Conservation (phyloP, 2,888 invertebrate genomes). For the Phoenoteleia sp. region DNA sequence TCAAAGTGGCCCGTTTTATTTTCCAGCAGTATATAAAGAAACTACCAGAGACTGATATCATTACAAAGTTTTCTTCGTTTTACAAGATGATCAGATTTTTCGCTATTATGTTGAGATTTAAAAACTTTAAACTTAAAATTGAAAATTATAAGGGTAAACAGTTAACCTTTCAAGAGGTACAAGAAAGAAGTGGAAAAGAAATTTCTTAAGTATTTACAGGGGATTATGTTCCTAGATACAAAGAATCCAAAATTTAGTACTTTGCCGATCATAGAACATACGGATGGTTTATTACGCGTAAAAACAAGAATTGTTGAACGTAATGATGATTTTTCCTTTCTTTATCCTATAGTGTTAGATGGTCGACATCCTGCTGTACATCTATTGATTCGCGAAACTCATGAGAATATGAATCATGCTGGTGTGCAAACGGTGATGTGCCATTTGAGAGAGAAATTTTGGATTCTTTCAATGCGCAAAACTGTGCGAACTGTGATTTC, state of each 20-base stretch:
- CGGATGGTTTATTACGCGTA: conserved; percentile 38
- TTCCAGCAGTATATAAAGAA: background rate
- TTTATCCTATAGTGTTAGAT: conserved; percentile 77
- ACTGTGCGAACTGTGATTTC: conserved; percentile 50
- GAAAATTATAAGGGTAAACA: conserved; percentile 10
- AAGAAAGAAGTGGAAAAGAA: conserved; percentile 8
- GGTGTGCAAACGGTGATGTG: conserved; percentile 68
- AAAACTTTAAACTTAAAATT: conserved; percentile 39
- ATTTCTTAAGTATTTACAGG: conserved; percentile 43
- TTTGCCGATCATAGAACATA: background rate
- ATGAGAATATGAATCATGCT: conserved; percentile 70
- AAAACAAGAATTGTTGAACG: conserved; percentile 73
- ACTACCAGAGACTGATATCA: background rate
- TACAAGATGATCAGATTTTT: conserved; percentile 46
- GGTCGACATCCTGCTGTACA: conserved; percentile 72
- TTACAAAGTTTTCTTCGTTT: background rate
- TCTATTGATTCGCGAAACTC: conserved; percentile 68
- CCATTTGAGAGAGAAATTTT: conserved; percentile 68
- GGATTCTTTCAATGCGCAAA: conserved; percentile 61
- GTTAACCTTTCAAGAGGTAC: conserved; percentile 42
- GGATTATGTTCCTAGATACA: conserved; percentile 33
- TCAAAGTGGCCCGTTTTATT: too few relatives aligned
- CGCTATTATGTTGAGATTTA: conserved; percentile 40
- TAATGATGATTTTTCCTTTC: conserved; percentile 71
- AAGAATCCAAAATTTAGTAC: conserved; percentile 24